Evolutionary conservation across 2,113 vertebrate genomes (phyloP).

Genomic region (Elephas maximus): DNA sequence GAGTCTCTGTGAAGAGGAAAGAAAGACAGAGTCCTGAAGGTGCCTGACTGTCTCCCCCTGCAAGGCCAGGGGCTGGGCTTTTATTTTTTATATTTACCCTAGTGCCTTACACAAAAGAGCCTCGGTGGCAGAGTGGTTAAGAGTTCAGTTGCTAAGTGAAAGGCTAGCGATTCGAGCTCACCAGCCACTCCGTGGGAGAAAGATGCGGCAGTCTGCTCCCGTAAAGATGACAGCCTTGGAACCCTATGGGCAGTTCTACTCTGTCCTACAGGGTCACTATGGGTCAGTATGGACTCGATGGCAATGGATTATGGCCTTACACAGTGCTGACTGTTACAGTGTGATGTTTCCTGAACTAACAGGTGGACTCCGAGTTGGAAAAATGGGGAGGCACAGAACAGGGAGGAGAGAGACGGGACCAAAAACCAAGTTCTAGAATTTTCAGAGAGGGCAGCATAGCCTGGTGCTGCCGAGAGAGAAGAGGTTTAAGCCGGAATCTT

Average conservation of each 20-base stretch:
- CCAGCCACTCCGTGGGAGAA: too few relatives aligned
- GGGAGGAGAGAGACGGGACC: not conserved
- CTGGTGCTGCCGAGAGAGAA: not conserved
- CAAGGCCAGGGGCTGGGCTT: not conserved
- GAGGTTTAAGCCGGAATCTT: not conserved
- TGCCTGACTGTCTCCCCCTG: not conserved
- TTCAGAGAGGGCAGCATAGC: not conserved
- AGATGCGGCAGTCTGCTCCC: too few relatives aligned
- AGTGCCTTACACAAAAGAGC: not conserved
- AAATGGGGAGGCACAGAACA: not conserved
- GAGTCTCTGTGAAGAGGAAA: not conserved
- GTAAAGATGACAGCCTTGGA: too few relatives aligned
- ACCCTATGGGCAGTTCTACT: too few relatives aligned
- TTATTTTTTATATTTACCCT: not conserved
- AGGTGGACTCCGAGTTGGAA: not conserved
- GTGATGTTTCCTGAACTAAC: not conserved
- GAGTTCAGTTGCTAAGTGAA: too few relatives aligned
- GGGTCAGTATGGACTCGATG: too few relatives aligned
- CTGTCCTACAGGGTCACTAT: too few relatives aligned
- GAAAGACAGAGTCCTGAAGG: not conserved
- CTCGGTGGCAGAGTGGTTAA: too few relatives aligned
- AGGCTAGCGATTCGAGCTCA: too few relatives aligned
- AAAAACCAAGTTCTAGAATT: not conserved
- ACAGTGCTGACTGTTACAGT: too few relatives aligned
- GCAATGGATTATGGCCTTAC: too few relatives aligned